These are phyloP conservation scores for Nesospiza acunhae DNA, from an alignment of 2,113 vertebrate species.

Conservation along the genomic window DNA sequence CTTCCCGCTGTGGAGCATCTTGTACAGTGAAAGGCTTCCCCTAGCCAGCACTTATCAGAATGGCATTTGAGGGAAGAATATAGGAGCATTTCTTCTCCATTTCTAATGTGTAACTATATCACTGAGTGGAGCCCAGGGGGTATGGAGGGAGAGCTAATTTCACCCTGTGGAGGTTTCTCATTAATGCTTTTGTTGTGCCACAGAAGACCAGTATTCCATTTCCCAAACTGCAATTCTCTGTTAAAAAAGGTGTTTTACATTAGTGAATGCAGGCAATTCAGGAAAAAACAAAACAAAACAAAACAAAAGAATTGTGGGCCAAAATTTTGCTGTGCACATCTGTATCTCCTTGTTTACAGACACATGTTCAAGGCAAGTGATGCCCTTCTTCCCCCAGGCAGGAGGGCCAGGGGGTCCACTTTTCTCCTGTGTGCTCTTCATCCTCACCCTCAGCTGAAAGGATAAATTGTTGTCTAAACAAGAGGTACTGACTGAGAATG, in stretches of 20 bases:
- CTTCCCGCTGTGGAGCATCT: background rate
- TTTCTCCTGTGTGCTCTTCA: background rate
- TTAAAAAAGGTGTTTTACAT: background rate
- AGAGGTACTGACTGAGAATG: background rate
- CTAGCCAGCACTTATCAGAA: background rate
- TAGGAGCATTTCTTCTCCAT: background rate
- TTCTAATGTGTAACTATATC: background rate
- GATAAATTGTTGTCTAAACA: background rate
- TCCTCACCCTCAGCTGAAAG: too few relatives aligned
- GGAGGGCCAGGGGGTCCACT: background rate
- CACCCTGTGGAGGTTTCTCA: background rate
- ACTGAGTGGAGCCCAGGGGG: background rate
- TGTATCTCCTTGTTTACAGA: background rate
- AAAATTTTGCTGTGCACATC: background rate
- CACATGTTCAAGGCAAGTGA: background rate
- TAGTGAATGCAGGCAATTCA: background rate
- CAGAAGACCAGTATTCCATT: background rate
- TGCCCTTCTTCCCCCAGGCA: background rate
- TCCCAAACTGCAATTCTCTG: background rate
- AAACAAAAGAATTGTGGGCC: rapidly evolving
- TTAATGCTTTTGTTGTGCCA: background rate
- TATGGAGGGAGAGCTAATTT: background rate
- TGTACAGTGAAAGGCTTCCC: background rate
- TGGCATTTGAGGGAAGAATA: background rate
- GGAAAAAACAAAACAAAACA: too few relatives aligned